Conservation (phyloP, 2,888 invertebrate genomes). For the Alitta virens region DNA sequence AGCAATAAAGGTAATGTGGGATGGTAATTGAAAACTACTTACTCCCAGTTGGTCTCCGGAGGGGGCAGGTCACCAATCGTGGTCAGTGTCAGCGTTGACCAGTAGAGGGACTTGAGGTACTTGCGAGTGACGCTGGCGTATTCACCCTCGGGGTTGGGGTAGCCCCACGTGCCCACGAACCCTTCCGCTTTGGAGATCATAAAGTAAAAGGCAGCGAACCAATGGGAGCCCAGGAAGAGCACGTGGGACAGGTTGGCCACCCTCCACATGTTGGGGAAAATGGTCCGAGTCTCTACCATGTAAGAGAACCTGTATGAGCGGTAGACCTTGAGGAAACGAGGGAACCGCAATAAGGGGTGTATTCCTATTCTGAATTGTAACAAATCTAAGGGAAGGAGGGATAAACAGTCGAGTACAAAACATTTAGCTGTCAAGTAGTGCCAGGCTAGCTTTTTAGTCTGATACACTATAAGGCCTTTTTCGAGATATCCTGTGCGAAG, state of each 20-base stretch:
- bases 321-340: constrained; percentile 66
- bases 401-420: constrained; percentile 79
- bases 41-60: constrained; percentile 95
- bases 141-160: constrained; percentile 62
- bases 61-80: constrained; percentile 95
- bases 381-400: constrained; percentile 82
- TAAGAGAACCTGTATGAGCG: constrained; percentile 83
- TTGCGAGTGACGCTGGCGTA: constrained; percentile 87
- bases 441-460: constrained; percentile 82
- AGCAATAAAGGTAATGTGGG: too few species aligned
- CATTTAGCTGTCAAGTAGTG: constrained; percentile 83
- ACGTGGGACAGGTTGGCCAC: constrained; percentile 94
- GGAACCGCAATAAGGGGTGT: constrained; percentile 73
- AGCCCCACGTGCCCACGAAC: constrained; percentile 61
- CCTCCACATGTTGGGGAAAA: constrained; percentile 94
- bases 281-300: constrained; percentile 92
- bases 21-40: constrained; percentile 61
- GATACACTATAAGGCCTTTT: constrained; percentile 91
- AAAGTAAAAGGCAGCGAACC: constrained; percentile 98
- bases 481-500: constrained; percentile 92
- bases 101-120: constrained; percentile 91
- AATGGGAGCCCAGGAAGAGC: constrained; percentile 88
- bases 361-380: constrained; percentile 74
- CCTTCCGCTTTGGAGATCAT: constrained; percentile 73
- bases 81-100: constrained; percentile 93